These are phyloP conservation scores for Sinotaia quadrata DNA, from an alignment of 2,888 invertebrate genomes.

Conservation along the genomic window DNA sequence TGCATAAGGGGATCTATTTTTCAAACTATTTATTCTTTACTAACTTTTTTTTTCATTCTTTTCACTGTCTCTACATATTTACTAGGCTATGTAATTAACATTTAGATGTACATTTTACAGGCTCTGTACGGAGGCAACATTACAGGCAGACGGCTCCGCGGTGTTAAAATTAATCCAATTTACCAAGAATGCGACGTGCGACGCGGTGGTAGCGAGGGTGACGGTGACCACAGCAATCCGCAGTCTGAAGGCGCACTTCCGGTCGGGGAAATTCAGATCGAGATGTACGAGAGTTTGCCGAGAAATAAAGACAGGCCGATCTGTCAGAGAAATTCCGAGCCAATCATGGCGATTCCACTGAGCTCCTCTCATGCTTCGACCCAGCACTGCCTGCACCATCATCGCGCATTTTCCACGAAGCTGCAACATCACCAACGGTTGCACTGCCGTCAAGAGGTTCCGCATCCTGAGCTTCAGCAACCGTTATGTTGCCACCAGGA, in stretches of 20 bases:
- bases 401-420: too few species aligned
- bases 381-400: too few species aligned
- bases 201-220: slow-evolving; percentile 9
- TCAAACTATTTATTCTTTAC: too few species aligned
- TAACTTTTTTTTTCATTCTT: too few species aligned
- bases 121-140: slow-evolving; percentile 58
- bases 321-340: slow-evolving; percentile 6
- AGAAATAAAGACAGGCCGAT: slow-evolving; percentile 11
- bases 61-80: too few species aligned
- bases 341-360: background rate
- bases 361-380: too few species aligned
- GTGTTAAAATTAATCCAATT: slow-evolving; percentile 59
- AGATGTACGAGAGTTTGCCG: slow-evolving; percentile 42
- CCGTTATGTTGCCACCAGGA: background rate
- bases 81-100: too few species aligned
- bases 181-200: slow-evolving; percentile 46
- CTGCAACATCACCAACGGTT: too few species aligned
- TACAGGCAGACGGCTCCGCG: slow-evolving; percentile 45
- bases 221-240: slow-evolving; percentile 18
- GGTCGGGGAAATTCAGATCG: slow-evolving; percentile 40
- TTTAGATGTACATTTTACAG: too few species aligned
- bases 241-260: slow-evolving; percentile 35
- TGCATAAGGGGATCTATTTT: too few species aligned
- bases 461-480: background rate
- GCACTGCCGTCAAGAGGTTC: too few species aligned